Base-by-base conservation (phyloP, 2,888 invertebrate genomes). In the Blastobasis lacticolella region DNA sequence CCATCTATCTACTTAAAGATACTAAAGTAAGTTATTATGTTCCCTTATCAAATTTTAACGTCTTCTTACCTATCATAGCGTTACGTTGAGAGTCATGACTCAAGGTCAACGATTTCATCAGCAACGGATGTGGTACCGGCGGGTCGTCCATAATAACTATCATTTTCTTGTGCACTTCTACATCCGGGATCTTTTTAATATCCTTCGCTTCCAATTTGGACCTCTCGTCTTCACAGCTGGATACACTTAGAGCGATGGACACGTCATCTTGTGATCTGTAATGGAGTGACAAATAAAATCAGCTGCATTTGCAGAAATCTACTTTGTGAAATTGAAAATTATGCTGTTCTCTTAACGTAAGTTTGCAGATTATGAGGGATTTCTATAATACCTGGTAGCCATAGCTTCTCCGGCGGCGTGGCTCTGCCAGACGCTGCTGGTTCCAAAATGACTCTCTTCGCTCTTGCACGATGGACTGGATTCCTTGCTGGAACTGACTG, bases 341-440 rank as follows among this genome's bases (percentile, higher is more conserved):
- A 23, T 23, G 23, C 23, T 23, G 23, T 23, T 23, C 23, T 23
- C 23, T 23, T 23, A 23, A 23, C 23, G 1, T 23, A 3, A 2
- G 23, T 23, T 23, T 23, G 23, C 23, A 3, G 3, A 3, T 23
- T 23, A 23, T 23, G 23, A 23, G 3, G 23, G 23, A 23, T 23
- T 23, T 3, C 23, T 23, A 23, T 40, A 40, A 40, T 70, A 88
- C 89, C 88, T 81, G 37, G 72, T 85, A 44, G 89, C 89, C 89
- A 89, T 89, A 37, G 89, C 88, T 65, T 89, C 89, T 5, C 89
- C 89, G n/a, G 89, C 89, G 0, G 87, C 88, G 59, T 88, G 87
- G 59, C 73, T 81, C 60, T 87, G 84, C 89, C 89, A 88, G 36
- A 78, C 81, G 50, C 78, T 75, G 63, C 81, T 83, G 61, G 75